Conservation (phyloP, 2,888 invertebrate genomes). For the Eupeodes luniger region DNA sequence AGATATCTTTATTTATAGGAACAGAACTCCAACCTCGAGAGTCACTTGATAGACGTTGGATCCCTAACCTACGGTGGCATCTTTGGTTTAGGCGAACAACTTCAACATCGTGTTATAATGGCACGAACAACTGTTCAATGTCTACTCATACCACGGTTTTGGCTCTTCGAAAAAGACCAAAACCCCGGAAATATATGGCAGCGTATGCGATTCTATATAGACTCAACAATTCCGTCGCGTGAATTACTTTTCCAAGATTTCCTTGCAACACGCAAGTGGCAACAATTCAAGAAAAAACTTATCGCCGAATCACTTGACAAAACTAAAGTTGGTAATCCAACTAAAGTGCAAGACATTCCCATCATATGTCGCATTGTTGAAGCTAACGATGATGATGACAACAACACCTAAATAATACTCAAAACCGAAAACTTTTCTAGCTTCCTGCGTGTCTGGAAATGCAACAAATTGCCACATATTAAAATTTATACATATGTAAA, state of each 20-base stretch:
- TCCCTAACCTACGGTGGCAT: conserved; percentile 81
- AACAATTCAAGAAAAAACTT: conserved; percentile 80
- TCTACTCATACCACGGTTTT: conserved; percentile 88
- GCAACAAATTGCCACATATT: conserved; percentile 35
- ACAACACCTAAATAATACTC: too few species aligned
- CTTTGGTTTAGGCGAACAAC: conserved; percentile 90
- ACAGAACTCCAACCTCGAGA: conserved; percentile 76
- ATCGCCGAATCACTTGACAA: conserved; percentile 76
- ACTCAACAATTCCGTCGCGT: conserved; percentile 81
- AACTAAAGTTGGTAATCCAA: conserved; percentile 76
- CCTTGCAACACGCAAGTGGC: conserved; percentile 81
- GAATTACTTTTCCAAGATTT: conserved; percentile 80
- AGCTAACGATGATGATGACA: conserved; percentile 72
- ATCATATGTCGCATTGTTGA: conserved; percentile 82
- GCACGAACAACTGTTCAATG: conserved; percentile 88
- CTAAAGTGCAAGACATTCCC: conserved; percentile 81
- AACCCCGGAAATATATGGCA: conserved; percentile 83
- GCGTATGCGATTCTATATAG: conserved; percentile 80
- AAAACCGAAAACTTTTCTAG: too few species aligned
- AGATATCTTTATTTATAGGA: neutral
- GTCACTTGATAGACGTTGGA: conserved; percentile 83
- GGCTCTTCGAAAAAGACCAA: conserved; percentile 86
- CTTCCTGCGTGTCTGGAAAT: conserved; percentile 23
- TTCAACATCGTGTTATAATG: conserved; percentile 88
- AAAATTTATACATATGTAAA: conserved; percentile 17